Evolutionary conservation across 2,888 invertebrate species (phyloP), one percentile per base, ranked within the genome.

Genomic region (Dendrolimus houi): DNA sequence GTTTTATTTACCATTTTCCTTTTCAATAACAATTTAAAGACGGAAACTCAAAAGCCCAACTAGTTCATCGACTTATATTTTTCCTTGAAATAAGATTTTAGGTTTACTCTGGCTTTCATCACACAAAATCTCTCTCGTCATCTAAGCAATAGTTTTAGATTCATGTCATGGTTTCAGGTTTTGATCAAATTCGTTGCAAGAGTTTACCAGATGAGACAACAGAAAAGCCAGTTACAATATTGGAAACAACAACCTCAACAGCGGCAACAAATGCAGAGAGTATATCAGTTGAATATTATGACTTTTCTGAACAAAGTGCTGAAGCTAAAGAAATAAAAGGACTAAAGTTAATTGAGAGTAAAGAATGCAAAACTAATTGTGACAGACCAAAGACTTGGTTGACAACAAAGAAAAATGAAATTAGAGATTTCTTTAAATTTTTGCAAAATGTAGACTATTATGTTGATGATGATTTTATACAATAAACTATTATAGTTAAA

Each of bases 371-470:
- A n/a, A 9, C 9, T 12, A 55, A 59, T 10, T 75, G 74, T 60
- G 58, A 56, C n/a, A 65, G 71, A 59, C 77, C 75, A 9, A 10
- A 13, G 2, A 64, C 74, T 0, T 82, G 79, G 80, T 56, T 56
- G 1, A 81, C 81, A 0, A 81, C 80, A 9, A 58, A 47, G 2
- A 72, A 65, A 54, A 81, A 80, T 2, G 80, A 81, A 68, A 79
- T 76, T 0, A 70, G 81, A 62, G 83, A 82, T 58, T 79, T 81
- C 54, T 77, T 64, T 56, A 72, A 77, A 68, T 60, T 81, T 56
- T 60, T 74, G 52, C 41, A 62, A 9, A 55, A 57, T 9, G 54
- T 41, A 1, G 54, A 59, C 52, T n/a, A 9, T 40, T 29, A 2
- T 6, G 6, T 29, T 29, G 29, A 29, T 29, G 29, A 29, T 29